Conservation (phyloP, 2,888 invertebrate species). For the Zootermopsis nevadensis region DNA sequence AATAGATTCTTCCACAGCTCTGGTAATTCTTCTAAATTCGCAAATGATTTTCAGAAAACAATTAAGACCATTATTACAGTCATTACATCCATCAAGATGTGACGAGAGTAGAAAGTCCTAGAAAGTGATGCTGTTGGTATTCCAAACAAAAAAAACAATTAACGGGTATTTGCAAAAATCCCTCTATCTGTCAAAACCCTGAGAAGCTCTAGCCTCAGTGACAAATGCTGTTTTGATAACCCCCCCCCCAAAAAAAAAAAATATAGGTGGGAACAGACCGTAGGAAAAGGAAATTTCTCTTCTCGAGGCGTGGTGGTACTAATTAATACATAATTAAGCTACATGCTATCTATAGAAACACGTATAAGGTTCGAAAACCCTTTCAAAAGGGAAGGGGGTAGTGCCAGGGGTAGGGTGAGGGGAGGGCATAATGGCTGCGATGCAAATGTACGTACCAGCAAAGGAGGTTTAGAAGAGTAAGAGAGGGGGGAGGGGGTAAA, state of each 20-base stretch:
- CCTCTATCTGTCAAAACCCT: not conserved
- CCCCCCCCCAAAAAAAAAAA: no score
- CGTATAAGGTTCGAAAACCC: slow-evolving; percentile 25
- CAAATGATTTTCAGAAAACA: no score
- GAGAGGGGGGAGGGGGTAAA: not conserved
- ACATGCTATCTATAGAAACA: slow-evolving; percentile 18
- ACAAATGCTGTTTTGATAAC: slow-evolving; percentile 29
- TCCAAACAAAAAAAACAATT: not conserved
- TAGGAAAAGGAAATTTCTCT: not conserved
- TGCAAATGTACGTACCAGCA: slow-evolving; percentile 6
- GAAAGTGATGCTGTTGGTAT: not conserved
- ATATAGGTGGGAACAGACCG: not conserved
- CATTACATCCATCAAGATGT: no score
- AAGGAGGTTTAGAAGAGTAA: slow-evolving; percentile 6
- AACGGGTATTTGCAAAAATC: not conserved
- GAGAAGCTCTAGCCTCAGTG: not conserved
- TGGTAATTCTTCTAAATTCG: no score
- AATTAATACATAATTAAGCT: slow-evolving; percentile 43
- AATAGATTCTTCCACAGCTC: no score
- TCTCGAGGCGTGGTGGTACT: not conserved
- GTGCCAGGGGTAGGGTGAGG: no score
- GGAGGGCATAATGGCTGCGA: not conserved
- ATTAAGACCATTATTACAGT: no score
- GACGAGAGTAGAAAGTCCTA: not conserved
- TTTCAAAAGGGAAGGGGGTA: not conserved